A percentile compares a stretch with the other conserved stretches of the same genome.
phyloP scores from a whole-genome alignment of 2,888 invertebrate species.

The Ceraclea dissimilis region DNA sequence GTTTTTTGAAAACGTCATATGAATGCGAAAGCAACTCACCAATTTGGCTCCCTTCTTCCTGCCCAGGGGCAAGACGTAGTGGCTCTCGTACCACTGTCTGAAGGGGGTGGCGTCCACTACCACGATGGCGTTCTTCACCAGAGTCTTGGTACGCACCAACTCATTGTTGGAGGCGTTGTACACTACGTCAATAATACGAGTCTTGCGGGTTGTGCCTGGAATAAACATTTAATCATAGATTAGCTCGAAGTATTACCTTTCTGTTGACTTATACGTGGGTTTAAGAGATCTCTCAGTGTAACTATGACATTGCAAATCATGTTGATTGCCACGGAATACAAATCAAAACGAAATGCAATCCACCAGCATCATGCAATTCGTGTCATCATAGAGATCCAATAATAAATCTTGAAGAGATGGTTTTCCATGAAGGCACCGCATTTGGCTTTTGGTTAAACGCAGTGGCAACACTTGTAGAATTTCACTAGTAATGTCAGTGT shows the following conservation, averaged over 20 bases:
- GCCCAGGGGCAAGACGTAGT: constrained; percentile 91
- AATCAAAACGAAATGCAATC: constrained; percentile 10
- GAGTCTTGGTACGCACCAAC: constrained; percentile 97
- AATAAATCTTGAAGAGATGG: neutral
- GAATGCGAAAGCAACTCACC: too few relatives aligned
- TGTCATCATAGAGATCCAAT: constrained; percentile 12
- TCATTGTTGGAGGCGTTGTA: constrained; percentile 99
- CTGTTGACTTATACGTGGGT: neutral
- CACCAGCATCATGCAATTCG: constrained; percentile 11
- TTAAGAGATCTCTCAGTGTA: constrained; percentile 18
- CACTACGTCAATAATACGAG: constrained; percentile 98
- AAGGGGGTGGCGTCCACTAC: constrained; percentile 97
- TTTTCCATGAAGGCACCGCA: too few relatives aligned
- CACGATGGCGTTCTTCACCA: constrained; percentile 97
- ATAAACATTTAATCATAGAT: neutral
- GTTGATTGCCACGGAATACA: constrained; percentile 8
- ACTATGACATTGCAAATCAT: constrained; percentile 17
- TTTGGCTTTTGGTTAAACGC: too few relatives aligned
- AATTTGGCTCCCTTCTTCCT: constrained; percentile 95
- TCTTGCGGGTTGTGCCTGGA: constrained; percentile 80
- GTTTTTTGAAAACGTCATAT: too few relatives aligned
- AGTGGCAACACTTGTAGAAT: too few relatives aligned
- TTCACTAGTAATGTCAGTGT: too few relatives aligned
- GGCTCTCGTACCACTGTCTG: constrained; percentile 98
- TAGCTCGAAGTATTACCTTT: neutral